A percentile compares a stretch with the other conserved stretches of the same genome.
These are phyloP conservation scores for Dicyrtomina minuta DNA, from an alignment of 2,888 invertebrate genomes.

Conservation along the genomic window DNA sequence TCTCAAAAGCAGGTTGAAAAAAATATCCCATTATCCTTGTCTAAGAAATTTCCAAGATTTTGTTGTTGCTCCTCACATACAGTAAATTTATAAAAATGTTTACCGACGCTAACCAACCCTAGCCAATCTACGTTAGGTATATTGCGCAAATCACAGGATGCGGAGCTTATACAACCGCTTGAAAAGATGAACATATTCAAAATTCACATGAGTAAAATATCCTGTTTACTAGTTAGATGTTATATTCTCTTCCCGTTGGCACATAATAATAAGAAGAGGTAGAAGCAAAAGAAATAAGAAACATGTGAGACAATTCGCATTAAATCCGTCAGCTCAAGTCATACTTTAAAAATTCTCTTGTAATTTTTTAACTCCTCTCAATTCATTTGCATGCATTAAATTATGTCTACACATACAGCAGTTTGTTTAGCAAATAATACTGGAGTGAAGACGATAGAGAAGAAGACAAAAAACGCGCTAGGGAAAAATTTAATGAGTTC, in stretches of 20 bases:
- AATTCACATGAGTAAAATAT: constrained; percentile 16
- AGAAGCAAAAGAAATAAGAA: constrained; percentile 20
- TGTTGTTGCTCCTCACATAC: not conserved
- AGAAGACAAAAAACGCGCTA: not conserved
- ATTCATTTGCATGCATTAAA: constrained; percentile 25
- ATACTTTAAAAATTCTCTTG: constrained; percentile 19
- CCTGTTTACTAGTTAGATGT: no score
- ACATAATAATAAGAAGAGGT: constrained; percentile 27
- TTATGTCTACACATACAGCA: not conserved
- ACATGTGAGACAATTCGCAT: constrained; percentile 23
- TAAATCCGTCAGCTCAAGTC: constrained; percentile 28
- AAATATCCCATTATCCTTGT: not conserved
- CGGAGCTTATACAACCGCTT: not conserved
- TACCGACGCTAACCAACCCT: no score
- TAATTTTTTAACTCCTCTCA: constrained; percentile 19
- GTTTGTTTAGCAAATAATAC: constrained; percentile 21
- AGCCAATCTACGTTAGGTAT: no score
- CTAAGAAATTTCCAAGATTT: constrained; percentile 10
- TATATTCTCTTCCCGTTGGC: constrained; percentile 14
- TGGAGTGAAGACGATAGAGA: not conserved
- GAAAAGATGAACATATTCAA: not conserved
- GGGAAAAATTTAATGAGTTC: constrained; percentile 20
- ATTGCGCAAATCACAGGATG: no score
- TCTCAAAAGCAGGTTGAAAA: not conserved
- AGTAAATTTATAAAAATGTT: not conserved